These are phyloP conservation scores for Xenopus borealis DNA, from an alignment of 2,113 vertebrate species.

Conservation along the genomic window DNA sequence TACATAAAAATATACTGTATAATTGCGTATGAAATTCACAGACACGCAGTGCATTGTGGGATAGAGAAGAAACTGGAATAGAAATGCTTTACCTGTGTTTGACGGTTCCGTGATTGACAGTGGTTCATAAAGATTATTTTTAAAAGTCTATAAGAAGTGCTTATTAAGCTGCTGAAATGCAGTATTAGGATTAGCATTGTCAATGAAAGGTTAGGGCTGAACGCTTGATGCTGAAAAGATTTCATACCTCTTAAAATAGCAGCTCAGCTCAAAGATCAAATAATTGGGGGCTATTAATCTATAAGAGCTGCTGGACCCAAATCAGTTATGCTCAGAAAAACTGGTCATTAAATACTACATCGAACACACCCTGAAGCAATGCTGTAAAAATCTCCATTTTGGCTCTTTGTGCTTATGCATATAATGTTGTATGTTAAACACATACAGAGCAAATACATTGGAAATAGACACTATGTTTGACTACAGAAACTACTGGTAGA, in stretches of 20 bases:
- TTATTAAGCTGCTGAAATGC: conserved; percentile 19
- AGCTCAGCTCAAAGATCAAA: background rate
- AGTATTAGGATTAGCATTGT: background rate
- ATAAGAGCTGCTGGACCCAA: background rate
- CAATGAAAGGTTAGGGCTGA: conserved; percentile 6
- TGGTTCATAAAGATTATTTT: conserved; percentile 9
- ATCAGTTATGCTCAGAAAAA: background rate
- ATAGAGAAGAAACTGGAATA: conserved; percentile 27
- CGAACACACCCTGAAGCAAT: too few species aligned
- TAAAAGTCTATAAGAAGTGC: conserved; percentile 31
- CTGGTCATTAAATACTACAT: too few species aligned
- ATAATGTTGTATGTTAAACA: too few species aligned
- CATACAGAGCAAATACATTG: too few species aligned
- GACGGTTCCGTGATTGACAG: conserved; percentile 28
- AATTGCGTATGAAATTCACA: background rate
- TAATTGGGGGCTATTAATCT: background rate
- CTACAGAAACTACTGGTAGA: too few species aligned
- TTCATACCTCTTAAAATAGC: background rate
- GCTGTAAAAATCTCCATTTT: too few species aligned
- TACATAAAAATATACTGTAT: conserved; percentile 21
- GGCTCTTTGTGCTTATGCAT: too few species aligned
- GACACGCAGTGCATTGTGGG: conserved; percentile 1
- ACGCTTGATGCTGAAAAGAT: background rate
- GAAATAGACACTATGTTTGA: too few species aligned
- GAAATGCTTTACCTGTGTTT: conserved; percentile 34